Conservation (phyloP, 1,140 invertebrate species). For the Acyrthosiphon pisum region DNA sequence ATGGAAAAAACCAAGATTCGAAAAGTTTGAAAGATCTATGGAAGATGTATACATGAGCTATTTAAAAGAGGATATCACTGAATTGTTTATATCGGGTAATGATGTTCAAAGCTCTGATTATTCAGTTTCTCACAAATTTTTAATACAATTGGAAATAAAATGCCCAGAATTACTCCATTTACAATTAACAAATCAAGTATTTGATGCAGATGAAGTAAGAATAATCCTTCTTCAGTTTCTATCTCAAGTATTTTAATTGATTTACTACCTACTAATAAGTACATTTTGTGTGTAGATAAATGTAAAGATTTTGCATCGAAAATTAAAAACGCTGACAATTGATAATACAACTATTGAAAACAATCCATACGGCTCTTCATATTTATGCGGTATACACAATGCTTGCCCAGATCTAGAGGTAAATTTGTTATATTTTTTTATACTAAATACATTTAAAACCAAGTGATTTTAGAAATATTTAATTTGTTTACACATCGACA, state of each 20-base stretch:
- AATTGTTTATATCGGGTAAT: background rate
- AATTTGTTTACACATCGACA: too few relatives aligned
- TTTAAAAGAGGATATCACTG: constrained; percentile 14
- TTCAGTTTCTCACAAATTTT: constrained; percentile 33
- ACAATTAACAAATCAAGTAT: background rate
- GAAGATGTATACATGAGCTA: constrained; percentile 20
- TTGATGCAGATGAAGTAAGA: constrained; percentile 35
- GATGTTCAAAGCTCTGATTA: background rate
- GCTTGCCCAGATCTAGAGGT: constrained; percentile 49
- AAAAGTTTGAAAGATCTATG: constrained; percentile 15
- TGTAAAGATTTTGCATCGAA: constrained; percentile 40
- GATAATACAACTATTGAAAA: constrained; percentile 46
- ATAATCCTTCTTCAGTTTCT: too few relatives aligned
- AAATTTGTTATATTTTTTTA: background rate
- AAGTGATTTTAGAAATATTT: too few relatives aligned
- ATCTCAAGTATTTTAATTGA: background rate
- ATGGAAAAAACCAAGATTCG: constrained; percentile 40
- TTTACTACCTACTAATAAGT: background rate
- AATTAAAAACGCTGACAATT: constrained; percentile 26
- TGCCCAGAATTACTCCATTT: constrained; percentile 20
- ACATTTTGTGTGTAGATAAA: constrained; percentile 9
- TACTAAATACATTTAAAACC: background rate
- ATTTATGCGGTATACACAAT: constrained; percentile 42
- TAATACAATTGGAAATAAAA: constrained; percentile 38
- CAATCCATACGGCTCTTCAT: constrained; percentile 39